Evolutionary conservation across 2,888 invertebrate genomes (phyloP).

Genomic region (Ethmia dodecea): DNA sequence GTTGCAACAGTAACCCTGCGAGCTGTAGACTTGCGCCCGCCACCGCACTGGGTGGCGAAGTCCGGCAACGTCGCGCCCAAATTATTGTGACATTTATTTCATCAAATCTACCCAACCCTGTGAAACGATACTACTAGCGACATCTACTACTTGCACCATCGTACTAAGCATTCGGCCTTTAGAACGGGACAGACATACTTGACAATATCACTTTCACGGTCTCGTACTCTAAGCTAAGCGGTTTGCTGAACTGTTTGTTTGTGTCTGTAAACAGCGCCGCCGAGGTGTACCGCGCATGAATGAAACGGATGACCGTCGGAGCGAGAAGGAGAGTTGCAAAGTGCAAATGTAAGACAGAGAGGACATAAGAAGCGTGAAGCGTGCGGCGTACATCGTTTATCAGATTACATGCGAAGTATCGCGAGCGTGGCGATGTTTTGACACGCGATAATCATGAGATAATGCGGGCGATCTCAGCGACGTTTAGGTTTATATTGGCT

Average conservation of each 20-base stretch:
- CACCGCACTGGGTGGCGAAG: conserved; percentile 68
- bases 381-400: conserved; percentile 78
- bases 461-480: conserved; percentile 73
- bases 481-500: conserved; percentile 76
- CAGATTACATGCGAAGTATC: conserved; percentile 79
- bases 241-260: conserved; percentile 78
- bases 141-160: conserved; percentile 51
- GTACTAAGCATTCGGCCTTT: conserved; percentile 53
- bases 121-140: conserved; percentile 56
- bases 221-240: conserved; percentile 77
- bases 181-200: conserved; percentile 66
- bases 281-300: conserved; percentile 76
- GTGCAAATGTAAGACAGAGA: conserved; percentile 37
- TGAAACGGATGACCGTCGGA: conserved; percentile 71
- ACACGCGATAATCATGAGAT: conserved; percentile 79
- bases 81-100: conserved; percentile 71
- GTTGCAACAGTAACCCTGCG: conserved; percentile 38
- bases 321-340: conserved; percentile 36
- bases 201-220: conserved; percentile 77
- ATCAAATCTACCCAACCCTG: conserved; percentile 36
- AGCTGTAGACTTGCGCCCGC: conserved; percentile 58
- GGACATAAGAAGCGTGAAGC: conserved; percentile 56
- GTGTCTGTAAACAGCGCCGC: conserved; percentile 76
- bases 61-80: conserved; percentile 75
- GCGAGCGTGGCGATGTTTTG: conserved; percentile 79